Conservation (phyloP, 2,113 vertebrate genomes). For the Ptilonorhynchus violaceus region DNA sequence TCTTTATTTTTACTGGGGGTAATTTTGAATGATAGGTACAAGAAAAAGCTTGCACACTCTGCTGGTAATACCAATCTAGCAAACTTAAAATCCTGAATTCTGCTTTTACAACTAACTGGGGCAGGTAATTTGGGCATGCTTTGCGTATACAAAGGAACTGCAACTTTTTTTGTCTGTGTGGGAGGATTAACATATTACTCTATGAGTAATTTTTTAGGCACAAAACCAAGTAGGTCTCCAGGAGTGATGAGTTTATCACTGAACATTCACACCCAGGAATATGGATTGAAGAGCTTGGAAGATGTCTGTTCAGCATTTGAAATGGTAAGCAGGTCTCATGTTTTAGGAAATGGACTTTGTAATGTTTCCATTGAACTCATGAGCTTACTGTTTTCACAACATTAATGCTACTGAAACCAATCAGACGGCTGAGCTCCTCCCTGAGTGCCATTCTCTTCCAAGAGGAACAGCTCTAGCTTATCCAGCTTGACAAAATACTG, state of each 20-base stretch:
- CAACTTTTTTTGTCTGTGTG: background rate
- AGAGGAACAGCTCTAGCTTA: background rate
- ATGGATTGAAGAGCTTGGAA: background rate
- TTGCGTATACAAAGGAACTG: background rate
- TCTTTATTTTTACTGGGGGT: background rate
- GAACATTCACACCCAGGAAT: background rate
- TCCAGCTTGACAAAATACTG: background rate
- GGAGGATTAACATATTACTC: background rate
- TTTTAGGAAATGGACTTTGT: background rate
- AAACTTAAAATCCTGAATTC: background rate
- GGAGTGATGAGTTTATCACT: background rate
- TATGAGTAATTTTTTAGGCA: background rate
- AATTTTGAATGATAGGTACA: background rate
- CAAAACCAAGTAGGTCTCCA: background rate
- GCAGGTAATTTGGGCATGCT: background rate
- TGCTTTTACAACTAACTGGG: background rate
- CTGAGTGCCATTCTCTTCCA: background rate
- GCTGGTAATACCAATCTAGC: background rate
- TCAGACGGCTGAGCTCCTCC: background rate
- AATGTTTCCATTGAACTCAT: background rate
- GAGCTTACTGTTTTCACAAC: background rate
- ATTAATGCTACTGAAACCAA: background rate
- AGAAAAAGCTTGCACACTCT: background rate
- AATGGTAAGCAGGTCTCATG: fast-evolving
- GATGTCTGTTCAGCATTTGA: background rate